Base-by-base conservation (phyloP, 1,140 invertebrate genomes). In the Microplitis mediator region DNA sequence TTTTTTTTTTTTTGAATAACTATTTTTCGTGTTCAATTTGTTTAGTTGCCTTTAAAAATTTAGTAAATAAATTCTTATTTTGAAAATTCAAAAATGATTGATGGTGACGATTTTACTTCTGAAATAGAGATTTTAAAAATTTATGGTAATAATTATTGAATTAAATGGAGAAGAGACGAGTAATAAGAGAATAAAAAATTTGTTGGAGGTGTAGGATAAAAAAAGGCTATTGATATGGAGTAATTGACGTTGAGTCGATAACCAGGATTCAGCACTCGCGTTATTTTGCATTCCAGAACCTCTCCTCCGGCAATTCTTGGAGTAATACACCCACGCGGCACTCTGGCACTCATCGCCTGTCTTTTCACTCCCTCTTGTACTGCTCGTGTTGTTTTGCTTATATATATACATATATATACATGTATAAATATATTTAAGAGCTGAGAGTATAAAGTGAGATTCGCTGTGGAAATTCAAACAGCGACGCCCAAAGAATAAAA, bases 221-320 rank as follows among this genome's bases (percentile, higher is more conserved):
- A 58, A 58, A 23, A 58, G 6, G 11, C 39, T 6, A 58, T 45
- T 50, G 63, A 45, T 65, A 65, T 65, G 51, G 63, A 45, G 63
- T 65, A 65, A 65, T 65, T 65, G 63, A 65, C 45, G 63, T 65
- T 51, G 63, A 45, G 63, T 16, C 63, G 63, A 45, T 45, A 45
- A 62, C 14, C 56, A 58, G 56, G 23, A 58, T 58, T 35, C 61
- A 31, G 45, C 36, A 65, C 63, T 14, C 39, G 39, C 63, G 34
- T 23, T 14, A 50, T 51, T 65, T 65, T 9, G 45, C 63, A 65
- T 65, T 65, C 63, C 63, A 65, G 36, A 45, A 65, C 63, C 63
- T 63, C 35, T 63, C 61, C 61, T 65, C 39, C 9, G 45, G 63
- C 63, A n/a, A 65, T 65, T 23, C 63, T 63, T 13, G 9, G 36